Evolutionary conservation across 2,888 invertebrate species (phyloP).

Genomic region (Ormyrus pomaceus): DNA sequence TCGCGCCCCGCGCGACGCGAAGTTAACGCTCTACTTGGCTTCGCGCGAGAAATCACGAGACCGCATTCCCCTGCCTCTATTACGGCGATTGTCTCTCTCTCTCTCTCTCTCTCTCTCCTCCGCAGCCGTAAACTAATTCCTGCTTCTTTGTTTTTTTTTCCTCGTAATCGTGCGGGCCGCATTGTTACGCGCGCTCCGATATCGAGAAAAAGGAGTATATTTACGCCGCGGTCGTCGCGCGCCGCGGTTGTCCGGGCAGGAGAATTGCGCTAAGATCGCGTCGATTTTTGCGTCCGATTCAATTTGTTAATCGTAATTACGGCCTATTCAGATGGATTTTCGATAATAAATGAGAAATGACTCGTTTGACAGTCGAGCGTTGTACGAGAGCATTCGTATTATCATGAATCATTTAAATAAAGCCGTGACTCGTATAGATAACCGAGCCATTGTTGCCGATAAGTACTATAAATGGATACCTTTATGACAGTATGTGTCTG

Average conservation of each 20-base stretch:
- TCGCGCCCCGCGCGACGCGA: neutral
- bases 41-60: conserved; percentile 14
- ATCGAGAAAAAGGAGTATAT: neutral
- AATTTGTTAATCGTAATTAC: conserved; percentile 20
- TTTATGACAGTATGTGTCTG: neutral
- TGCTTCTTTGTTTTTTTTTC: too few relatives aligned
- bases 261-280: neutral
- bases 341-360: conserved; percentile 29
- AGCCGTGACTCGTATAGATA: conserved; percentile 30
- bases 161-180: too few relatives aligned
- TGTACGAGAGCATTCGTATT: conserved; percentile 2
- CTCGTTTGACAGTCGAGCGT: conserved; percentile 1
- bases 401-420: conserved; percentile 40
- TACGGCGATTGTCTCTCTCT: neutral
- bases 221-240: neutral
- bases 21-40: conserved; percentile 18
- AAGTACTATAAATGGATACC: conserved; percentile 25
- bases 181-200: neutral
- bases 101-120: neutral
- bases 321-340: conserved; percentile 9
- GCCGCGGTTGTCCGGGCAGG: neutral
- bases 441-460: conserved; percentile 23
- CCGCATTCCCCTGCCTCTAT: conserved; percentile 9
- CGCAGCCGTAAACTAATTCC: neutral
- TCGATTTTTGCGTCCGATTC: neutral